Evolutionary conservation across 2,113 vertebrate species (phyloP).

Genomic region (Tragelaphus scriptus): DNA sequence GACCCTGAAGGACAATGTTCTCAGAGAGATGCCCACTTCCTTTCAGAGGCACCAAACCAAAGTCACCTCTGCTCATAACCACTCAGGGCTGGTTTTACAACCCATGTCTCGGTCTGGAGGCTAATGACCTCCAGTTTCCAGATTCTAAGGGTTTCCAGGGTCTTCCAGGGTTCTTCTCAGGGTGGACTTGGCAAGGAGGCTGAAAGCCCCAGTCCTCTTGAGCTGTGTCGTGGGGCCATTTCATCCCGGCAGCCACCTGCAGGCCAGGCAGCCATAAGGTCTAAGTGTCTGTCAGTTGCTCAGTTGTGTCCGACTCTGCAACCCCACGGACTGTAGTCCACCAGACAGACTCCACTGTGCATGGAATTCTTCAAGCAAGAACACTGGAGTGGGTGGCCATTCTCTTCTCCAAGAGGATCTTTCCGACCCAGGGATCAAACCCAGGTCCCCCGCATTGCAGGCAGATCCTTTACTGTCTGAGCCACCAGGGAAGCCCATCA

Average conservation of each 20-base stretch:
- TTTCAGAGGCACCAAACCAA: background rate
- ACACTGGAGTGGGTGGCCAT: background rate
- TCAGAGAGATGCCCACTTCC: background rate
- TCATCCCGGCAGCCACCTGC: background rate
- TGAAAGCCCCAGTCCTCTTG: background rate
- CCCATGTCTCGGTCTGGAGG: background rate
- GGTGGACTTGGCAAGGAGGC: background rate
- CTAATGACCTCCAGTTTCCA: slow-evolving; percentile 9
- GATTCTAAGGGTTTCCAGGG: background rate
- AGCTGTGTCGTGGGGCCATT: accelerated
- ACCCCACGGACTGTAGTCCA: background rate
- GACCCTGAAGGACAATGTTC: background rate
- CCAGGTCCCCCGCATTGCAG: background rate
- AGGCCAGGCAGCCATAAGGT: background rate
- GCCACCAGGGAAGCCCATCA: background rate
- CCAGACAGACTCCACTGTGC: background rate
- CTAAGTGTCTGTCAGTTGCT: background rate
- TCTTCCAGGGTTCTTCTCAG: background rate
- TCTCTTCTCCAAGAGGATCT: background rate
- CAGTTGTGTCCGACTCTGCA: background rate
- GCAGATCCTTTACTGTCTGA: background rate
- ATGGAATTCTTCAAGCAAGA: background rate
- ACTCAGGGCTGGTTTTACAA: background rate
- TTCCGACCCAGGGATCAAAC: background rate
- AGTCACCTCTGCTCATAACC: background rate